Evolutionary conservation across 2,797 vertebrate species (phyloP), one percentile per base, ranked within the genome.

Genomic region (Apodemus agrarius): DNA sequence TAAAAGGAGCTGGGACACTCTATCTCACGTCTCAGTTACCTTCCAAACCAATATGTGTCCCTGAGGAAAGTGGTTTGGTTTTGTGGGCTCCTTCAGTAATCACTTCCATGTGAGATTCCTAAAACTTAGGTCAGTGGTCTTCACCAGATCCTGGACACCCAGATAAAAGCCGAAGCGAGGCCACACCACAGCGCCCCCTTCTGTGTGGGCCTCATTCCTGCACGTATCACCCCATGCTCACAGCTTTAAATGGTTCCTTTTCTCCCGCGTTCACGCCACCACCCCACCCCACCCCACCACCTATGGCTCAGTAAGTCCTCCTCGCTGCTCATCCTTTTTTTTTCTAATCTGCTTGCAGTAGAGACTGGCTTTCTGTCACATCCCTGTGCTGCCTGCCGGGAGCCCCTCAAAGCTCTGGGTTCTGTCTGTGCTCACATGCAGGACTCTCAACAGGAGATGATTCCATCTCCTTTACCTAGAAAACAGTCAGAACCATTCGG

Each of bases 241-340:
- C 67, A 16, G 2, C 13, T 57, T 54, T n/a, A 57, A 57, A 80
- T 0, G 3, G 75, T 54, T 21, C 0, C 0, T n/a, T 37, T 54
- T 31, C 31, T 17, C 57, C 79, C 75, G 7, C 17, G 75, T 29
- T 46, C 10, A 29, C 3, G 6, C 24, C 13, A 14, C 63, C 63
- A 65, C 29, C 43, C 12, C 17, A 24, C 2, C 29, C 2, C 2
- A 0, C 22, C 29, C 17, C 12, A 2, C 6, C 0, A 0, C 3
- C 34, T 9, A 24, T 0, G 1, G 49, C 31, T 40, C 34, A 16
- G 37, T 11, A 43, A 65, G 82, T 16, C 26, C 40, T 43, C 14
- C 34, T 8, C 37, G 2, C 24, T 63, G 22, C 9, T 4, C 40
- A 37, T 43, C n/a, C 14, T 2, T 29, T 7, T 37, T 37, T 16